Evolutionary conservation across 1,140 invertebrate genomes (phyloP).

Genomic region (Panagrolaimus sp.): DNA sequence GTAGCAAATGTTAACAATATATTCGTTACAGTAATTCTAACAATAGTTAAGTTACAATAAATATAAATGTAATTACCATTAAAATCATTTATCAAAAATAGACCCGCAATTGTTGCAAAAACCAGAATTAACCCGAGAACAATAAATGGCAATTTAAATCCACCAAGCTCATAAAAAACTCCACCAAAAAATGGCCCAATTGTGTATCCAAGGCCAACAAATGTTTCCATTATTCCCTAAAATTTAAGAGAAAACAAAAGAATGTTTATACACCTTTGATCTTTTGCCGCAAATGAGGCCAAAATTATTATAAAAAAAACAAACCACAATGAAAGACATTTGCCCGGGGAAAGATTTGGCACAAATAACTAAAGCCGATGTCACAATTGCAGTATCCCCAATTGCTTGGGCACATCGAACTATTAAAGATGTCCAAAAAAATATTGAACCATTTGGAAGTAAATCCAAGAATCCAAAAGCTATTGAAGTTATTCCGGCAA

Average conservation of each 20-base stretch:
- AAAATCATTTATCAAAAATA: slow-evolving; percentile 68
- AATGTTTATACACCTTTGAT: too few species aligned
- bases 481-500: slow-evolving; percentile 66
- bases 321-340: slow-evolving; percentile 82
- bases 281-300: too few species aligned
- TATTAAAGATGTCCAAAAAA: slow-evolving; percentile 77
- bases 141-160: slow-evolving; percentile 78
- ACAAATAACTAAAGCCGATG: slow-evolving; percentile 83
- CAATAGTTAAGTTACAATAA: too few species aligned
- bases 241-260: too few species aligned
- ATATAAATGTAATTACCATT: slow-evolving; percentile 23
- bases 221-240: slow-evolving; percentile 78
- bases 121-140: slow-evolving; percentile 74
- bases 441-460: slow-evolving; percentile 72
- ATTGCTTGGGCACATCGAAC: slow-evolving; percentile 80
- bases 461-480: slow-evolving; percentile 71
- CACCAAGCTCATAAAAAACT: slow-evolving; percentile 63
- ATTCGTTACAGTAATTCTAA: too few species aligned
- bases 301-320: slow-evolving; percentile 36
- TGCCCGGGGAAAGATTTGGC: slow-evolving; percentile 85
- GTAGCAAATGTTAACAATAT: background rate
- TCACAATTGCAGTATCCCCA: slow-evolving; percentile 83
- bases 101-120: slow-evolving; percentile 70
- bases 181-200: slow-evolving; percentile 55
- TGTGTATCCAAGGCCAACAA: slow-evolving; percentile 73